Evolutionary conservation across 2,113 vertebrate genomes (phyloP).

Genomic region (Nothoprocta pentlandii): DNA sequence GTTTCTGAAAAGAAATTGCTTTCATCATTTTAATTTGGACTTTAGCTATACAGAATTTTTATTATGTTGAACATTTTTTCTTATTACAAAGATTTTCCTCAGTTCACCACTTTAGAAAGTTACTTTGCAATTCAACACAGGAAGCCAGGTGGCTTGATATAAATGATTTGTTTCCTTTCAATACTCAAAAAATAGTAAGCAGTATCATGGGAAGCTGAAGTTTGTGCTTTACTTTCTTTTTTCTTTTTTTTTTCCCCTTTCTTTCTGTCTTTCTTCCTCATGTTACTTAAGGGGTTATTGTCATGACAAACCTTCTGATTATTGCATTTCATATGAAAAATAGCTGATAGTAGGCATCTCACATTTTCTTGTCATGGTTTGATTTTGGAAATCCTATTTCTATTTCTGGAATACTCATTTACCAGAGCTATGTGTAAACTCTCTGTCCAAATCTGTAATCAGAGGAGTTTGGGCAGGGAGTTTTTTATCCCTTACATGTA

Average conservation of each 20-base stretch:
- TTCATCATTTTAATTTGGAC: constrained; percentile 6
- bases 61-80: not conserved
- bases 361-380: not conserved
- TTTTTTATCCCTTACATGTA: not conserved
- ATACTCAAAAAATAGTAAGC: not conserved
- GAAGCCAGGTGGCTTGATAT: not conserved
- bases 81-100: not conserved
- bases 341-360: not conserved
- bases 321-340: constrained; percentile 21
- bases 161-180: not conserved
- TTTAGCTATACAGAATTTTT: not conserved
- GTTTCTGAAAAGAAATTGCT: not conserved
- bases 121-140: not conserved
- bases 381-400: not conserved
- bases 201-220: not conserved
- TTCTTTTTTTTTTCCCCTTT: not conserved
- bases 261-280: too few species aligned
- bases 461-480: not conserved
- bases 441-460: not conserved
- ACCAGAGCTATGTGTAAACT: not conserved
- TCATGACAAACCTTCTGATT: not conserved
- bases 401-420: not conserved
- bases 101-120: not conserved
- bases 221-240: not conserved
- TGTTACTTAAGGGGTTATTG: not conserved